Evolutionary conservation across 2,888 invertebrate genomes (phyloP), one percentile per base, ranked within the genome.

Genomic region (Cataglyphis altisquamis): DNA sequence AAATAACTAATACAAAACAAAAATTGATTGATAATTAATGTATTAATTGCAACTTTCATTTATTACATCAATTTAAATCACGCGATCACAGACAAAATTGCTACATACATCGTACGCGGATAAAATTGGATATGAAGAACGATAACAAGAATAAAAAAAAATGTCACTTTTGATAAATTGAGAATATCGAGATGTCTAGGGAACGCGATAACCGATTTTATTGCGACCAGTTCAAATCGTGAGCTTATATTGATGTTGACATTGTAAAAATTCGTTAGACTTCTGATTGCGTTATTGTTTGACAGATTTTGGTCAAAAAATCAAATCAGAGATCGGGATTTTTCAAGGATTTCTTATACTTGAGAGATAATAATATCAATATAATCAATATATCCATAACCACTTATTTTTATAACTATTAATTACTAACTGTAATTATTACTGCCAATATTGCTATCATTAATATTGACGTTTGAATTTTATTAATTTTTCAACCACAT

Each of bases 21-120:
- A 41, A 73, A 73, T 60, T 9, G 8, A 29, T 3, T 41, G 8
- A 36, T 4, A 62, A 70, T 70, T 70, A 70, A 73, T 73, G 12
- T 29, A 73, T 1, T 10, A 60, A 55, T 32, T 55, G 21, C 6
- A 39, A 62, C 2, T 62, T 29, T 41, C 29, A 41, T 62, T 73
- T 18, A 3, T 41, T 29, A 3, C 8, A 57, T 55, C 15, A 9
- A 6, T 62, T 73, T 39, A 5, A 45, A 62, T 9, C 15, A 0
- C 6, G 39, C 18, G 25, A 57, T 73, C 62, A 32, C 1, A 0
- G 25, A 41, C 10, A 39, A 36, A 32, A 36, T 57, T 3, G 3
- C 0, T 25, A 6, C 12, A n/a, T 36, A n/a, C 10, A 2, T 21
- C 12, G 9, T 18, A 36, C n/a, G n/a, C 10, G 5, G 2, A 60